phyloP scores from a whole-genome alignment of 2,888 invertebrate species.

The Philereme vetulata region DNA sequence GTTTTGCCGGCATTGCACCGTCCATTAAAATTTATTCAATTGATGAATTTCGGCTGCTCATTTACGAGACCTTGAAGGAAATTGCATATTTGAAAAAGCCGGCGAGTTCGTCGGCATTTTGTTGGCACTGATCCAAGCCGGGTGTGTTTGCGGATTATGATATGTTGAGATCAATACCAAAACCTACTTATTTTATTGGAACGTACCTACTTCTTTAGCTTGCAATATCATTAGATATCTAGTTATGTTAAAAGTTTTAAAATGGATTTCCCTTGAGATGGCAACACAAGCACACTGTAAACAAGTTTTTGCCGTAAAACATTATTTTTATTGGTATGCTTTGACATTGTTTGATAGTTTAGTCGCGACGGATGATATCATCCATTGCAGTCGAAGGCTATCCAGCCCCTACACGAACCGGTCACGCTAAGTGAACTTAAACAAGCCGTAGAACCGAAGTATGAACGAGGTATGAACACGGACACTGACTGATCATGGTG shows the following conservation, averaged over 20 bases:
- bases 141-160: constrained; percentile 54
- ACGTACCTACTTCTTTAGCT: background rate
- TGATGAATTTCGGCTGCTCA: constrained; percentile 1
- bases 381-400: constrained; percentile 45
- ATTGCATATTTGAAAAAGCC: constrained; percentile 46
- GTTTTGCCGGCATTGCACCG: background rate
- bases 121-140: constrained; percentile 67
- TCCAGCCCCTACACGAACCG: constrained; percentile 37
- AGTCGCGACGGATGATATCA: constrained; percentile 51
- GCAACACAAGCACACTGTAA: constrained; percentile 2
- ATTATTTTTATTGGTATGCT: constrained; percentile 25
- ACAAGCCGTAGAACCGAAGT: background rate
- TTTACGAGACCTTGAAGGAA: constrained; percentile 17
- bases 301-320: constrained; percentile 18
- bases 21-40: constrained; percentile 8
- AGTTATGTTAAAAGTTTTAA: background rate
- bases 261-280: too few relatives aligned
- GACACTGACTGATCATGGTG: too few relatives aligned
- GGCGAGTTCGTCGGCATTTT: constrained; percentile 54
- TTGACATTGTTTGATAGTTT: constrained; percentile 37
- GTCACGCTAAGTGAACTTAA: constrained; percentile 26
- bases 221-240: background rate
- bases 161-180: constrained; percentile 32
- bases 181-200: background rate
- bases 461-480: background rate